Conservation (phyloP, 2,888 invertebrate species). For the Microctonus hyperodae region DNA sequence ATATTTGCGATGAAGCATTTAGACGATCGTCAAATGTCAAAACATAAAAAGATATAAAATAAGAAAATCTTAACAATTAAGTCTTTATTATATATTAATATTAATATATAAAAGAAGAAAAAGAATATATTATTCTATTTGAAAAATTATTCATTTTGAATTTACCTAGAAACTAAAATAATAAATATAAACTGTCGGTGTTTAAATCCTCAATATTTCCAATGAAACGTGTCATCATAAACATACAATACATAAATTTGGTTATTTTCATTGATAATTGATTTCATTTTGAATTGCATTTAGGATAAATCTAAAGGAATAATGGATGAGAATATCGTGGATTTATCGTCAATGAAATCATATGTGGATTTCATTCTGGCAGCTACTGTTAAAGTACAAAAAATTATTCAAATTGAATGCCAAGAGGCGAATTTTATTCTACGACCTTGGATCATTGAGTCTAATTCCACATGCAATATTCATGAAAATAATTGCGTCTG, state of each 20-base stretch:
- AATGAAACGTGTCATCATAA: conserved; percentile 34
- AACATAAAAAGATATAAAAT: conserved; percentile 31
- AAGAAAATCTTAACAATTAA: conserved; percentile 53
- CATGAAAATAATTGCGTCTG: conserved; percentile 50
- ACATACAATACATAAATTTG: conserved; percentile 13
- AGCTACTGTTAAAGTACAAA: conserved; percentile 49
- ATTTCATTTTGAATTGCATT: conserved; percentile 30
- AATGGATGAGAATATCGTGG: conserved; percentile 25
- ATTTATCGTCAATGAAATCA: conserved; percentile 43
- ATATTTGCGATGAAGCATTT: conserved; percentile 37
- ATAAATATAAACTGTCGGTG: not conserved
- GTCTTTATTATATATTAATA: conserved; percentile 54
- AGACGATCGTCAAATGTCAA: conserved; percentile 36
- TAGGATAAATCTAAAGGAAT: conserved; percentile 15
- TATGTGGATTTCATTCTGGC: conserved; percentile 44
- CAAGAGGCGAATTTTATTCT: conserved; percentile 54
- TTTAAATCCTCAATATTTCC: conserved; percentile 49
- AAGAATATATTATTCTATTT: conserved; percentile 35
- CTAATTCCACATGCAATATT: conserved; percentile 40
- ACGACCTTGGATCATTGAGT: conserved; percentile 52
- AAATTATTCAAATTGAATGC: conserved; percentile 48
- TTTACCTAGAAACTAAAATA: not conserved
- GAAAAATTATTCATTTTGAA: conserved; percentile 18
- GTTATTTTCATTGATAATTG: conserved; percentile 25
- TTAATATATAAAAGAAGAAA: conserved; percentile 48